phyloP scores from a whole-genome alignment of 1,140 invertebrate species.

The Trichonephila clavata region DNA sequence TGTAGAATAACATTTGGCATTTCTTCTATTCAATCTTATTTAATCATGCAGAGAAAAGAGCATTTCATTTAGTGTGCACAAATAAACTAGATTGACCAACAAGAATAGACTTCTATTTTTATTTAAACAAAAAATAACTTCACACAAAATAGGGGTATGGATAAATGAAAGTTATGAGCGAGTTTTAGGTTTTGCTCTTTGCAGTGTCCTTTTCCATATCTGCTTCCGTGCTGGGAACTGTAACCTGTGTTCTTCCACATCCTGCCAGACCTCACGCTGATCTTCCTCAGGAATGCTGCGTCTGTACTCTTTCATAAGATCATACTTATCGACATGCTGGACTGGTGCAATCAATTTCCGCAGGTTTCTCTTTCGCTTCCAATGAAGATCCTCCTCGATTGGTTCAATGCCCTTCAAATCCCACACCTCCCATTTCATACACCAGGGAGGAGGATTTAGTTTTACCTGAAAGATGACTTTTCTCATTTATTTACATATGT shows the following conservation, averaged over 20 bases:
- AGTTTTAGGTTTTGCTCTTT: constrained; percentile 44
- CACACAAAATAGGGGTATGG: background rate
- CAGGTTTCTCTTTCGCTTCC: constrained; percentile 82
- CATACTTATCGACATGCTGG: constrained; percentile 93
- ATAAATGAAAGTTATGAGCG: background rate
- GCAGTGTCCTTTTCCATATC: constrained; percentile 52
- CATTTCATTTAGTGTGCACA: too few species aligned
- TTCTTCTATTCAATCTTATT: too few species aligned
- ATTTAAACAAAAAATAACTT: background rate
- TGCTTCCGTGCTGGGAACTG: constrained; percentile 26
- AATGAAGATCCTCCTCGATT: background rate
- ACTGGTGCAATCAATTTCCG: constrained; percentile 83
- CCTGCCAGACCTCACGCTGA: constrained; percentile 90
- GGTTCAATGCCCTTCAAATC: constrained; percentile 85
- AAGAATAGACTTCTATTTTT: background rate
- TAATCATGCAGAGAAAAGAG: too few species aligned
- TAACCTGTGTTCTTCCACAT: constrained; percentile 86
- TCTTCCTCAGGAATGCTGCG: constrained; percentile 92
- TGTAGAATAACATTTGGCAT: too few species aligned
- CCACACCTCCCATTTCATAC: constrained; percentile 90
- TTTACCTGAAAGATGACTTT: constrained; percentile 83
- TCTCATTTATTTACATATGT: background rate
- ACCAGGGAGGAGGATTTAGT: constrained; percentile 93
- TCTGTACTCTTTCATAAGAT: constrained; percentile 96
- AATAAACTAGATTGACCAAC: background rate